Conservation (phyloP, 92 coral and sea anemone genomes). For the Palythoa caribaeorum region DNA sequence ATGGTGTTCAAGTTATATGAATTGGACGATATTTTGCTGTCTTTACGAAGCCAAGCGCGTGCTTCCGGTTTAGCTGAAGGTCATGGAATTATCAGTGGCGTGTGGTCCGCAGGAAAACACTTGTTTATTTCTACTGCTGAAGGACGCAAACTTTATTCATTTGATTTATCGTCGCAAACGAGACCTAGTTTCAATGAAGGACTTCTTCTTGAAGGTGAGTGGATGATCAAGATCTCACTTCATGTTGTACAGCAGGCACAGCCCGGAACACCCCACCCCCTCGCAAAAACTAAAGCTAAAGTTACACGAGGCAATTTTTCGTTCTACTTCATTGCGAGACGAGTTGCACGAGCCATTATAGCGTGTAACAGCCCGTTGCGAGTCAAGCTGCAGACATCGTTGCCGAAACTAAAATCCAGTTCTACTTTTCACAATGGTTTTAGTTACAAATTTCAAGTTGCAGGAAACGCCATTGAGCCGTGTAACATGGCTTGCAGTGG, state of each 20-base stretch:
- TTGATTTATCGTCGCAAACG: constrained; percentile 83
- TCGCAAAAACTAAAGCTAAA: neutral
- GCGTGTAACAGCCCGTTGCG: too few species aligned
- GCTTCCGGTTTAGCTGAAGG: neutral
- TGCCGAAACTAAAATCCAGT: too few species aligned
- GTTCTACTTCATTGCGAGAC: too few species aligned
- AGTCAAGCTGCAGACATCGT: too few species aligned
- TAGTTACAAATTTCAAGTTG: too few species aligned
- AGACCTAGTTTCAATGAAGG: constrained; percentile 70
- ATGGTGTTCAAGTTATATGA: constrained; percentile 7
- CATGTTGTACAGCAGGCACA: too few species aligned
- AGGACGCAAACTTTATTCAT: constrained; percentile 73
- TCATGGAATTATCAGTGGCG: constrained; percentile 52
- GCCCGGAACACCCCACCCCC: neutral
- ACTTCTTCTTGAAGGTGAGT: constrained; percentile 62
- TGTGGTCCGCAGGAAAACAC: constrained; percentile 85
- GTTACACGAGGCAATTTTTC: too few species aligned
- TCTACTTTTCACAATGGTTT: too few species aligned
- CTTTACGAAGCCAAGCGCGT: constrained; percentile 7
- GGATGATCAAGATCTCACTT: neutral
- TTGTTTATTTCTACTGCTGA: constrained; percentile 75
- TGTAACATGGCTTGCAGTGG: neutral
- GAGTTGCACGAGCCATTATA: too few species aligned
- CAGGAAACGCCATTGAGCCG: neutral
- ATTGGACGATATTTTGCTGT: constrained; percentile 23